phyloP scores from a whole-genome alignment of 2,797 vertebrate genomes.

The Smutsia temminckii region DNA sequence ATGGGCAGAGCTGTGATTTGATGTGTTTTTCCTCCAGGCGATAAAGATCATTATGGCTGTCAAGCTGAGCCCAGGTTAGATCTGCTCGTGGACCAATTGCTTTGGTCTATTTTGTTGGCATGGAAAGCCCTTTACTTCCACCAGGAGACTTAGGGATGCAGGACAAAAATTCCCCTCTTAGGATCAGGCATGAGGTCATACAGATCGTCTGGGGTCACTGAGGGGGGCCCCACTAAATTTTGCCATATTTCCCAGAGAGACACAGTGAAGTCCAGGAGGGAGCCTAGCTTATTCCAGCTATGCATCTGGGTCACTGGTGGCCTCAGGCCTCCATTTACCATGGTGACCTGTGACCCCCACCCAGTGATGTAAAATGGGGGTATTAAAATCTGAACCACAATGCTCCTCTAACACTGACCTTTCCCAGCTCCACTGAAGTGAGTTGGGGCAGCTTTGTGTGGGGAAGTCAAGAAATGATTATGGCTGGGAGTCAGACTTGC shows the following conservation, averaged over 20 bases:
- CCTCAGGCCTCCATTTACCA: not conserved
- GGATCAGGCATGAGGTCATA: not conserved
- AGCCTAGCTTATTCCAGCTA: not conserved
- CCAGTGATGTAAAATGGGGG: not conserved
- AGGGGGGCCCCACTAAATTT: not conserved
- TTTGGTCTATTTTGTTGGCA: not conserved
- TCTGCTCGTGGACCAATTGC: not conserved
- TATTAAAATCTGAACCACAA: not conserved
- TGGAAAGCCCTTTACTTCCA: not conserved
- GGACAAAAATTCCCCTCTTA: not conserved
- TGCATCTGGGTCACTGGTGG: not conserved
- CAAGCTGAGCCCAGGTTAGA: not conserved
- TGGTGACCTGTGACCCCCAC: not conserved
- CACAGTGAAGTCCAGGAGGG: not conserved
- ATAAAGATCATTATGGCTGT: not conserved
- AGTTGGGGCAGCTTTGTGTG: not conserved
- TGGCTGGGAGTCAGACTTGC: not conserved
- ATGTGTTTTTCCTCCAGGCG: not conserved
- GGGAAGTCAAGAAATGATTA: not conserved
- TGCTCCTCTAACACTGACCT: not conserved
- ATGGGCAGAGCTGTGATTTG: not conserved
- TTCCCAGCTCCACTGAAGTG: not conserved
- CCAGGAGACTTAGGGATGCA: not conserved
- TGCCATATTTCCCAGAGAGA: not conserved
- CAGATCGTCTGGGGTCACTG: not conserved